Evolutionary conservation across 2,797 vertebrate species (phyloP), one percentile per base, ranked within the genome.

Genomic region (Emys orbicularis): DNA sequence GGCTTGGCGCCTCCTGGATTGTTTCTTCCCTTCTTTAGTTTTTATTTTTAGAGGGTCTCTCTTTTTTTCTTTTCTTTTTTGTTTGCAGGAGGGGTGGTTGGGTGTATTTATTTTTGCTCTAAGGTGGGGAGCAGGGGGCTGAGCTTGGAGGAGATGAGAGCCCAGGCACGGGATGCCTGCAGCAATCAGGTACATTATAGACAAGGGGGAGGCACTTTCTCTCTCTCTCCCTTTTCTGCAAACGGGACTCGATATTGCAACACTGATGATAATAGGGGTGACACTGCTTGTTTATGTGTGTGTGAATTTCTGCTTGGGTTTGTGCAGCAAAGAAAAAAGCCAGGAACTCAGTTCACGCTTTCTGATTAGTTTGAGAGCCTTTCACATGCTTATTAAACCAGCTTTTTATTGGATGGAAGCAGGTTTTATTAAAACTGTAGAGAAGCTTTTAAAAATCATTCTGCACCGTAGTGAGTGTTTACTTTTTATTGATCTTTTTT

Each of bases 141-240:
- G 84, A 83, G 52, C 84, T 79, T 50, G 49, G 86, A 89, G 84
- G 91, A 87, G 87, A 92, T 93, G 96, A 90, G 92, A 96, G n/a
- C 82, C 86, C 37, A 77, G 83, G 81, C 79, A 81, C n/a, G 76
- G 86, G 91, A 88, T 89, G 95, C 95, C 95, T 91, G 68, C 93
- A 91, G 82, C 85, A 86, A 90, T 87, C 96, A 97, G 96, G 97
- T 97, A 97, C 29, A 65, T 84, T 72, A 18, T 44, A 61, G n/a
- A 50, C 54, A 34, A 81, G 37, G 37, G n/a, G 27, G 47, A 49
- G 8, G 29, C 44, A 49, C 37, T 84, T 27, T 82, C 34, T 49
- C 18, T 18, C 23, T 41, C 41, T 18, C 27, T 29, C 12, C 29
- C 19, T 5, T 21, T 11, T 37, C 19, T 34, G 18, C 37, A 12